phyloP scores from a whole-genome alignment of 1,140 invertebrate genomes.

The Myzus persicae region DNA sequence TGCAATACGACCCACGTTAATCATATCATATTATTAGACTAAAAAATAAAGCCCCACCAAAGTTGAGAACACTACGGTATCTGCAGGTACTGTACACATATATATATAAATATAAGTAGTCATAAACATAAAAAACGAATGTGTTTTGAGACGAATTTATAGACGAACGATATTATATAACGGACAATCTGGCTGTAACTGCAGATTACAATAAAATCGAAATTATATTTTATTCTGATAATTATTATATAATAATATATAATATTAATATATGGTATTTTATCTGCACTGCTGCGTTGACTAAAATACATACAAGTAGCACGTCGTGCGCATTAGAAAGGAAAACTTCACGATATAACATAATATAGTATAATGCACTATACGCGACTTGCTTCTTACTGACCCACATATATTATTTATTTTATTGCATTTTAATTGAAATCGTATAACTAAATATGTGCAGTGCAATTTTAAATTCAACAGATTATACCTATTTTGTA shows the following conservation, averaged over 20 bases:
- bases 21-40: not conserved
- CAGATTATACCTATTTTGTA: not conserved
- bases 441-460: not conserved
- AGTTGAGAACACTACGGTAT: not conserved
- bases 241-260: not conserved
- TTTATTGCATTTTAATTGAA: not conserved
- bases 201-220: not conserved
- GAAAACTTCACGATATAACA: not conserved
- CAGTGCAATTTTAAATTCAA: not conserved
- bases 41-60: not conserved
- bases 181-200: too few relatives aligned
- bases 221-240: not conserved
- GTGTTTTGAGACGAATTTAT: not conserved
- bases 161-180: not conserved
- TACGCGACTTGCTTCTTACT: not conserved
- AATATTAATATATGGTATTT: not conserved
- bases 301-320: constrained; percentile 17
- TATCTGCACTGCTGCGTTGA: not conserved
- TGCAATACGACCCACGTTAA: not conserved
- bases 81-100: not conserved
- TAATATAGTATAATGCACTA: not conserved
- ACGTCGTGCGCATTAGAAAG: constrained; percentile 11
- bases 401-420: constrained; percentile 20
- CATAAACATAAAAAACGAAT: not conserved
- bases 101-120: not conserved